phyloP scores from a whole-genome alignment of 2,113 vertebrate species.

The Elachura formosa region DNA sequence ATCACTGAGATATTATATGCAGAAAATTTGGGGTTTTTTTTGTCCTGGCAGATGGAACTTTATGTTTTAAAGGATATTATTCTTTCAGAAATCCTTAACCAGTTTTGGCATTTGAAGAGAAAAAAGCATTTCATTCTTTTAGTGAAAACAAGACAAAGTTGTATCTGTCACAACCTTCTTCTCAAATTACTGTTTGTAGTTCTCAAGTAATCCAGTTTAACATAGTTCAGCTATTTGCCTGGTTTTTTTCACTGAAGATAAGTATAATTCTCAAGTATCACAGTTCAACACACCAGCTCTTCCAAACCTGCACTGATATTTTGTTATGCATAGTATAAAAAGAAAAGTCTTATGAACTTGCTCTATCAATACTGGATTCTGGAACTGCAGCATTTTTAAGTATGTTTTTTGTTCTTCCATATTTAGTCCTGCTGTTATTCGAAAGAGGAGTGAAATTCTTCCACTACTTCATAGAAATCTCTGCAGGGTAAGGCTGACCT shows the following conservation, averaged over 20 bases:
- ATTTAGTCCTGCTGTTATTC: constrained; percentile 39
- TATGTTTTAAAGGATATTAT: neutral
- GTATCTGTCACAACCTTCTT: constrained; percentile 29
- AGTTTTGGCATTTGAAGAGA: neutral
- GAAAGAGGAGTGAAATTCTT: neutral
- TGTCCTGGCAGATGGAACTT: neutral
- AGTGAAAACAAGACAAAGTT: constrained; percentile 30
- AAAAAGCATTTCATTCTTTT: neutral
- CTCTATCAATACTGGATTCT: neutral
- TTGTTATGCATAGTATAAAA: constrained; percentile 7
- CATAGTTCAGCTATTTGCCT: neutral
- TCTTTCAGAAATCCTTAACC: neutral
- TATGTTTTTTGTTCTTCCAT: constrained; percentile 55
- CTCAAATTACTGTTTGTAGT: constrained; percentile 44
- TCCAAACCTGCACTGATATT: constrained; percentile 15
- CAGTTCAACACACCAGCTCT: constrained; percentile 43
- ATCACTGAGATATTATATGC: neutral
- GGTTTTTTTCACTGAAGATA: constrained; percentile 40
- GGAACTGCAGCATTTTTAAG: neutral
- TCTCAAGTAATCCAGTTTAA: constrained; percentile 48
- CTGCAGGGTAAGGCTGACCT: neutral
- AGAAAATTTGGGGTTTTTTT: neutral
- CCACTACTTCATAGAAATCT: neutral
- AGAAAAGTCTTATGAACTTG: constrained; percentile 49
- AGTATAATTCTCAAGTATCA: constrained; percentile 16